Evolutionary conservation across 2,888 invertebrate genomes (phyloP).

Genomic region (Gandaritis pyraliata): DNA sequence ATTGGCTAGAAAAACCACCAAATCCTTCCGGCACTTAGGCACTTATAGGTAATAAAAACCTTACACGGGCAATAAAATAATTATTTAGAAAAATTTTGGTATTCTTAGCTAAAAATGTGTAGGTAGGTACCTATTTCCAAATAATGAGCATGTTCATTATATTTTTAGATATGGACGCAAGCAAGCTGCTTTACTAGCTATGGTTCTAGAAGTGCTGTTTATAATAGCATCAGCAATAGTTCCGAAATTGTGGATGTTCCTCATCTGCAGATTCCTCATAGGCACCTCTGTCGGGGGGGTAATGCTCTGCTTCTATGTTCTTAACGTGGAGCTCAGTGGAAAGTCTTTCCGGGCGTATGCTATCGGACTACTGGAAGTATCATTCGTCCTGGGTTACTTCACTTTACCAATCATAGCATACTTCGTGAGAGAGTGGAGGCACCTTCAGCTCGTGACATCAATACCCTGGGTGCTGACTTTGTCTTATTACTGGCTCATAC

Average conservation of each 20-base stretch:
- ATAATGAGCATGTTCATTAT: background rate
- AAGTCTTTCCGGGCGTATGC: conserved; percentile 81
- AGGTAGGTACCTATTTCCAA: too few species aligned
- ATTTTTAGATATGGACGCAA: conserved; percentile 86
- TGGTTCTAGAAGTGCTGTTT: conserved; percentile 83
- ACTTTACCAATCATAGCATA: conserved; percentile 84
- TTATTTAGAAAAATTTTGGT: too few species aligned
- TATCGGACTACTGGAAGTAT: conserved; percentile 81
- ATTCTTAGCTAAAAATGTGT: too few species aligned
- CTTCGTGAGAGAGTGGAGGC: conserved; percentile 84
- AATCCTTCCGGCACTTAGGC: too few species aligned
- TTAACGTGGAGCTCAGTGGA: conserved; percentile 86
- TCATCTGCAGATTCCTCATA: conserved; percentile 83
- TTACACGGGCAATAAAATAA: too few species aligned
- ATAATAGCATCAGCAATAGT: conserved; percentile 81
- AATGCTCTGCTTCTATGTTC: conserved; percentile 87
- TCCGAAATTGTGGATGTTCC: conserved; percentile 85
- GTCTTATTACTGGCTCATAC: conserved; percentile 87
- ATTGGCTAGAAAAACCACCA: too few species aligned
- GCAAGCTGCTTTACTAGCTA: conserved; percentile 83
- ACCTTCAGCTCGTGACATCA: conserved; percentile 84
- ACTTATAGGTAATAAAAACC: too few species aligned
- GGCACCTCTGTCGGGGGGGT: conserved; percentile 86
- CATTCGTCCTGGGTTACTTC: conserved; percentile 83
- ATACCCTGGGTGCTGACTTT: conserved; percentile 81